phyloP scores from a whole-genome alignment of 2,888 invertebrate genomes.

The Eupithecia subfuscata region DNA sequence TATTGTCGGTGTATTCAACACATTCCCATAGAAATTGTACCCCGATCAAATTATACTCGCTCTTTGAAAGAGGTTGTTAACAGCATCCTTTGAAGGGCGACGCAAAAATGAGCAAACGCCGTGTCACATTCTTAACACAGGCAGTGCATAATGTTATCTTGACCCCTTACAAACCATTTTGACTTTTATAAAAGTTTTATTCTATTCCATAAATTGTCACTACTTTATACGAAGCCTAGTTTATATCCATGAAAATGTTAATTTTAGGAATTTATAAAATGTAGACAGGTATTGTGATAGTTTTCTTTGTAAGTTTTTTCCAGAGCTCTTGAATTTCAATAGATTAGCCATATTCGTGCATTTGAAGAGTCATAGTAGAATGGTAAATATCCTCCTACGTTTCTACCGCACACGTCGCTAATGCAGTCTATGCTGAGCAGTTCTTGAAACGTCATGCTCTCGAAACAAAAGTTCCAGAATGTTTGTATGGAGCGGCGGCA shows the following conservation, averaged over 20 bases:
- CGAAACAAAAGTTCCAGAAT: conserved; percentile 47
- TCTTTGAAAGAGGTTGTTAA: conserved; percentile 82
- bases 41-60: conserved; percentile 82
- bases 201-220: conserved; percentile 68
- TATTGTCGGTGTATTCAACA: conserved; percentile 62
- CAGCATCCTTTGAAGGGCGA: conserved; percentile 80
- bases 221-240: conserved; percentile 57
- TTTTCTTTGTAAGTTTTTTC: conserved; percentile 42
- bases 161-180: conserved; percentile 74
- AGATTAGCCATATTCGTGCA: conserved; percentile 13
- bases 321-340: conserved; percentile 40
- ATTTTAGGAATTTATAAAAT: conserved; percentile 49
- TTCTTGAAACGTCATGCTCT: conserved; percentile 34
- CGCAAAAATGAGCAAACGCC: conserved; percentile 81
- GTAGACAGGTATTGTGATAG: conserved; percentile 46
- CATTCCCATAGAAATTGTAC: conserved; percentile 80
- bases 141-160: conserved; percentile 78
- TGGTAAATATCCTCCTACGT: conserved; percentile 66
- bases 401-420: conserved; percentile 63
- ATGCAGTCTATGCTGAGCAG: conserved; percentile 33
- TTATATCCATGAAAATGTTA: conserved; percentile 66
- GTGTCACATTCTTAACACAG: conserved; percentile 73
- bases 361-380: conserved; percentile 34
- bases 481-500: conserved; percentile 41
- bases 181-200: conserved; percentile 72